Conservation (phyloP, 1,140 invertebrate species). For the Drosophila persimilis region DNA sequence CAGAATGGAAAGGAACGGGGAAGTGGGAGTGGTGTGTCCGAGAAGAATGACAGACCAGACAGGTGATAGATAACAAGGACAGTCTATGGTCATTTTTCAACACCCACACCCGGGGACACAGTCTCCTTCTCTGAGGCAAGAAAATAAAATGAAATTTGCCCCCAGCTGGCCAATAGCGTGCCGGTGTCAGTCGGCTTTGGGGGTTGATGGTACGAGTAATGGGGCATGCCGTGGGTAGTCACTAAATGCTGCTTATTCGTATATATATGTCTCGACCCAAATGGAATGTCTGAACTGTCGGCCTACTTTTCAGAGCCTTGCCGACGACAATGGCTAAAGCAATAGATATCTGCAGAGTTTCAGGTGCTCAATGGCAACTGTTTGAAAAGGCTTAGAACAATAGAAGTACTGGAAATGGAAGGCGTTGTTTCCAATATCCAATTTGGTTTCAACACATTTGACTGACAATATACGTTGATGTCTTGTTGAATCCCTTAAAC, state of each 20-base stretch:
- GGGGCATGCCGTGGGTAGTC: constrained; percentile 1
- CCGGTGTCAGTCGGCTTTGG: constrained; percentile 47
- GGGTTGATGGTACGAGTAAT: not conserved
- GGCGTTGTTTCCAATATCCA: too few species aligned
- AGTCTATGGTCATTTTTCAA: constrained; percentile 51
- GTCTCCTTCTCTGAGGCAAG: constrained; percentile 7
- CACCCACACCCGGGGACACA: constrained; percentile 9
- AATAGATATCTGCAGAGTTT: too few species aligned
- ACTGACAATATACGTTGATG: too few species aligned
- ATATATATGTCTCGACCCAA: not conserved
- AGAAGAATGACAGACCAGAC: constrained; percentile 36
- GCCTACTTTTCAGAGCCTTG: too few species aligned
- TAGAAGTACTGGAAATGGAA: too few species aligned
- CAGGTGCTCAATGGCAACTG: too few species aligned
- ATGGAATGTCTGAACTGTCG: too few species aligned
- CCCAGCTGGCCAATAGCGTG: constrained; percentile 56
- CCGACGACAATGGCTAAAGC: too few species aligned
- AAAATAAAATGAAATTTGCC: constrained; percentile 51
- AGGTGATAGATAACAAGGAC: constrained; percentile 60
- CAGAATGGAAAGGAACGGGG: not conserved
- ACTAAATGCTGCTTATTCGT: too few species aligned
- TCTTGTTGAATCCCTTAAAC: too few species aligned
- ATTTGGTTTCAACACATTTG: too few species aligned
- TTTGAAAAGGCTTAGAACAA: too few species aligned
- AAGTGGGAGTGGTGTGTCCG: not conserved